These are phyloP conservation scores for Meloidogyne exigua DNA, from an alignment of 1,140 invertebrate genomes.

Conservation along the genomic window DNA sequence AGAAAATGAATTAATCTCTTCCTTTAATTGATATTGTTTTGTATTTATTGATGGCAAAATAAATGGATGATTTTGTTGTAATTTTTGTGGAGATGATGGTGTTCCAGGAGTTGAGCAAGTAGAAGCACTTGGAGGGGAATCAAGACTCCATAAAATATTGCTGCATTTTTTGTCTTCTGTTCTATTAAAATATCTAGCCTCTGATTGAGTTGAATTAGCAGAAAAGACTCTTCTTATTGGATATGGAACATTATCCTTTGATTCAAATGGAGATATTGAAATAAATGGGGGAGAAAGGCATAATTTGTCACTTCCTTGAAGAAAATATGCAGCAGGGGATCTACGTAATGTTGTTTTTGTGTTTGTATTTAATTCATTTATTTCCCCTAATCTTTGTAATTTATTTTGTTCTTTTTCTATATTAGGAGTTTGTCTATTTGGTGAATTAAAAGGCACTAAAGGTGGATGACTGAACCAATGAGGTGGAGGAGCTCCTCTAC, in stretches of 20 bases:
- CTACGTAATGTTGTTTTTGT: not conserved
- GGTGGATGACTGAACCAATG: constrained; percentile 12
- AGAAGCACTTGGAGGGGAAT: not conserved
- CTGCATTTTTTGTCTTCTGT: not conserved
- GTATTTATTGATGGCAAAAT: not conserved
- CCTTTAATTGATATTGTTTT: not conserved
- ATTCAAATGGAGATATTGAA: not conserved
- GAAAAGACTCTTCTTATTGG: constrained; percentile 22
- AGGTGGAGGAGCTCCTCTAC: not conserved
- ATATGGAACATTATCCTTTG: not conserved
- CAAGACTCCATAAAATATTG: constrained; percentile 5
- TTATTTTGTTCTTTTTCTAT: not conserved
- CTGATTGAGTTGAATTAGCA: constrained; percentile 8
- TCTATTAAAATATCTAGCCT: not conserved
- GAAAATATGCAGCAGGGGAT: not conserved
- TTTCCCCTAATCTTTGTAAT: not conserved
- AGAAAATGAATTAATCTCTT: not conserved
- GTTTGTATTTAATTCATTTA: not conserved
- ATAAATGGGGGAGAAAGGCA: constrained; percentile 5
- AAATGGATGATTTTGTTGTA: not conserved
- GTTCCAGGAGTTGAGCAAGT: constrained; percentile 1
- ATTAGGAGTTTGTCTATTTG: not conserved
- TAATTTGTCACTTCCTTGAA: constrained; percentile 1
- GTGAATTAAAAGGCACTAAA: constrained; percentile 3
- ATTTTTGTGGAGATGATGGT: constrained; percentile 7